A percentile compares a stretch with the other conserved stretches of the same genome.
These are phyloP conservation scores for Noturus placidus DNA, from an alignment of 2,113 vertebrate genomes.

Conservation along the genomic window DNA sequence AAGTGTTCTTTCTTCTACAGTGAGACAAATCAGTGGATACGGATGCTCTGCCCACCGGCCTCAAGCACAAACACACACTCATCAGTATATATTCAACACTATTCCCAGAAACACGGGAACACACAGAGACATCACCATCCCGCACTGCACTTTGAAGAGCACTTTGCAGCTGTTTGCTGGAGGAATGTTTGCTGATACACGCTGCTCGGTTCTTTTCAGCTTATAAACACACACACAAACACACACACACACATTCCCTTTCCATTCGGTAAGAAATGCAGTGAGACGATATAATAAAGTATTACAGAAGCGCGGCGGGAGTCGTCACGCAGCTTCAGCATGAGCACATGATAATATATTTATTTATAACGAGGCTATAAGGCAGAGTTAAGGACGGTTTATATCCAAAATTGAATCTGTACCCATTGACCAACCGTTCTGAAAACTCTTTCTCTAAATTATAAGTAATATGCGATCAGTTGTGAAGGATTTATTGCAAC, in stretches of 20 bases:
- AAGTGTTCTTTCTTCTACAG: conserved; percentile 9
- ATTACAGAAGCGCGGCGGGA: not conserved
- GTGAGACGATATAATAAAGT: conserved; percentile 20
- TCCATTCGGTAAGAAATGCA: not conserved
- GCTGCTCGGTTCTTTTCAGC: conserved; percentile 23
- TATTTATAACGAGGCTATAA: not conserved
- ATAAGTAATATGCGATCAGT: not conserved
- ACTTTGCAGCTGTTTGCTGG: conserved; percentile 39
- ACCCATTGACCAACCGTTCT: not conserved
- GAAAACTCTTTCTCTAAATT: not conserved
- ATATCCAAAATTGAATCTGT: not conserved
- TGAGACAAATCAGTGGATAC: conserved; percentile 15
- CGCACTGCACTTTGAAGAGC: conserved; percentile 46
- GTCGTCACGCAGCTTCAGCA: not conserved
- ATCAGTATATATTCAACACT: not conserved
- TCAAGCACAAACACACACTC: conserved; percentile 6
- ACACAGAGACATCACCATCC: conserved; percentile 4
- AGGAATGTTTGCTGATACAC: conserved; percentile 34
- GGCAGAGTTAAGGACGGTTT: not conserved
- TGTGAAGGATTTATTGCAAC: not conserved
- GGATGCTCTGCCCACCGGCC: not conserved
- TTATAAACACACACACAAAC: not conserved
- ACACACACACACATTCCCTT: conserved; percentile 9
- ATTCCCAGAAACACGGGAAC: conserved; percentile 15
- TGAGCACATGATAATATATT: not conserved